These are phyloP conservation scores for Antheraea pernyi DNA, from an alignment of 1,140 invertebrate species.

Conservation along the genomic window DNA sequence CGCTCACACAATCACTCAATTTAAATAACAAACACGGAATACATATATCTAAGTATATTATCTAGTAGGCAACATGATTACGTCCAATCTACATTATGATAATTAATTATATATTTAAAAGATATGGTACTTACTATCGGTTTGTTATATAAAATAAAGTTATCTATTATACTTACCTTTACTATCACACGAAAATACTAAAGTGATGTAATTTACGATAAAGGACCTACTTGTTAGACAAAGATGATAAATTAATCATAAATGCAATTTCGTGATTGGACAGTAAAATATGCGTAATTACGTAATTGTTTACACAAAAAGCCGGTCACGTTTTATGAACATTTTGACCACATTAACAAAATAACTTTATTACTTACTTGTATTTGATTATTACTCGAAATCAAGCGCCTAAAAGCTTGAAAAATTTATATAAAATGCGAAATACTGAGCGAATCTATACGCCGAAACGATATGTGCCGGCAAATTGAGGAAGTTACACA, in stretches of 20 bases:
- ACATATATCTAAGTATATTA: not conserved
- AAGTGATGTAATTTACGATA: not conserved
- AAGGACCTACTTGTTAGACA: not conserved
- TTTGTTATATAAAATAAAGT: not conserved
- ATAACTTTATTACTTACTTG: not conserved
- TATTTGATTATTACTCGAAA: not conserved
- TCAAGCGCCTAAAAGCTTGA: not conserved
- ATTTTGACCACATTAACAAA: not conserved
- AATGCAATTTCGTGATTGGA: not conserved
- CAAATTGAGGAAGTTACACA: slow-evolving; percentile 2
- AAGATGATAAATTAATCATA: not conserved
- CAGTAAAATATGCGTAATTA: not conserved
- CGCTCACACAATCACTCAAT: slow-evolving; percentile 3
- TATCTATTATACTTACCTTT: not conserved
- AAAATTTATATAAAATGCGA: slow-evolving; percentile 17
- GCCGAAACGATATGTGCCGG: slow-evolving; percentile 11
- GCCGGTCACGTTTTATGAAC: not conserved
- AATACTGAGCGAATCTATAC: not conserved
- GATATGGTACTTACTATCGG: not conserved
- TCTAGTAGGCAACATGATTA: not conserved
- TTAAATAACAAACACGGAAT: slow-evolving; percentile 2
- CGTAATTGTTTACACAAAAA: slow-evolving; percentile 1
- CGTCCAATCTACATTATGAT: not conserved
- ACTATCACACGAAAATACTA: not conserved
- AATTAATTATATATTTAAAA: not conserved